Percentiles rank a stretch among this genome's conserved stretches.
phyloP scores from a whole-genome alignment of 2,888 invertebrate species.

The Lymantria monacha region DNA sequence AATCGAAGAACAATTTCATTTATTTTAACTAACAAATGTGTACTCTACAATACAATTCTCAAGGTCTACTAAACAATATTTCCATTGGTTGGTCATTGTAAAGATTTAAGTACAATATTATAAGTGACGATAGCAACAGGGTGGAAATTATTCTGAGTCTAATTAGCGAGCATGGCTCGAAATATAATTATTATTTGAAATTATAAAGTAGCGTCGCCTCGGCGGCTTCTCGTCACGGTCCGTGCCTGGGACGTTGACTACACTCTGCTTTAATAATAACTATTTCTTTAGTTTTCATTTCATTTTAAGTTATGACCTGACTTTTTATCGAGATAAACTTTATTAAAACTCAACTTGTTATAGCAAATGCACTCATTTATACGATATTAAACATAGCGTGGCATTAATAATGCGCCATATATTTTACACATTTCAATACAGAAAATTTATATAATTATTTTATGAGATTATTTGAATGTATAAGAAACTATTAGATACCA shows the following conservation, averaged over 20 bases:
- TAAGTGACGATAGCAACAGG: slow-evolving; percentile 24
- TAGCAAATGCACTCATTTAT: not conserved
- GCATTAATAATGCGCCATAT: no score
- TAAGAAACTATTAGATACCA: no score
- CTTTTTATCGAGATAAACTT: slow-evolving; percentile 14
- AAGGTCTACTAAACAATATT: slow-evolving; percentile 4
- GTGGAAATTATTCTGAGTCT: slow-evolving; percentile 51
- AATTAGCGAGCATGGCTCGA: slow-evolving; percentile 65
- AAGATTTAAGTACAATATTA: slow-evolving; percentile 23
- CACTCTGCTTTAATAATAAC: slow-evolving; percentile 41
- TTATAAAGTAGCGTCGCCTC: slow-evolving; percentile 58
- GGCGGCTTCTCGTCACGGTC: slow-evolving; percentile 63
- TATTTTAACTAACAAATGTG: not conserved
- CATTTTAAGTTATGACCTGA: slow-evolving; percentile 35
- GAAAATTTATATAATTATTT: no score
- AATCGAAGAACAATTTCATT: not conserved
- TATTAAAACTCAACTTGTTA: slow-evolving; percentile 3
- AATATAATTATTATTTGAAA: slow-evolving; percentile 68
- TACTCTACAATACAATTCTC: not conserved
- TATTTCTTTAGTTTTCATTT: slow-evolving; percentile 40
- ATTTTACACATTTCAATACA: no score
- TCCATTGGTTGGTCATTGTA: slow-evolving; percentile 11
- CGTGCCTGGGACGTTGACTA: slow-evolving; percentile 58
- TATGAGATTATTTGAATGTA: no score
- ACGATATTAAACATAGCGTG: slow-evolving; percentile 5